Evolutionary conservation across 2,113 vertebrate genomes (phyloP), one percentile per base, ranked within the genome.

Genomic region (Notothenia rossii): DNA sequence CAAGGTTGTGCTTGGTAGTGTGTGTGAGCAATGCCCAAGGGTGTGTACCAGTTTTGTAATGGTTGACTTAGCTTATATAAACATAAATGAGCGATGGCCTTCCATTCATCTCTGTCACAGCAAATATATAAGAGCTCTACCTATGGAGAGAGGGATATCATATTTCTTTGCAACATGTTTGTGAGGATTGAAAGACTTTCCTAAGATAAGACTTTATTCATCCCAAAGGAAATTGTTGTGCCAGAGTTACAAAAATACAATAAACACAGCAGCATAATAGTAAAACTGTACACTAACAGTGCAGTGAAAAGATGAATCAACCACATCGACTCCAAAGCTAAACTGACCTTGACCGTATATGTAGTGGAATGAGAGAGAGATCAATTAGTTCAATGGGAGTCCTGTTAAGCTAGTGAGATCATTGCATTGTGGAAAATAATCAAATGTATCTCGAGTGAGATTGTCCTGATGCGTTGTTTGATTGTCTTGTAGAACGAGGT

Each of bases 1-100:
- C 14, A 7, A 12, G 51, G 22, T 43, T 76, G 46, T 60, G 45
- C 2, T 8, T 60, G 45, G 14, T 33, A 56, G 60, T 33, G 74
- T 69, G 67, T 66, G 72, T 70, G 69, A 33, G 45, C 45, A 54
- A 58, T 0, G 25, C 56, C 36, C 45, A 1, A 43, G 46, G 18
- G 48, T 40, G 56, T 49, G 46, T 81, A 33, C 14, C 14, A 20
- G 33, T 60, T 84, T 78, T 40, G 25, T 83, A 72, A 80, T 14
- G 61, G 70, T 82, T 86, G 83, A 88, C 66, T 88, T 77, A 17
- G 55, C 60, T 75, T 60, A 14, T 60, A 11, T 11, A 20, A 65
- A 51, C 29, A 22, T 72, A 66, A 69, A 75, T 78, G 53, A 82
- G 55, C 46, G 22, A 88, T 46, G 20, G 45, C 29, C 59, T 62